These are phyloP conservation scores for Drosophila greeni DNA, from an alignment of 2,888 invertebrate species.

Conservation along the genomic window DNA sequence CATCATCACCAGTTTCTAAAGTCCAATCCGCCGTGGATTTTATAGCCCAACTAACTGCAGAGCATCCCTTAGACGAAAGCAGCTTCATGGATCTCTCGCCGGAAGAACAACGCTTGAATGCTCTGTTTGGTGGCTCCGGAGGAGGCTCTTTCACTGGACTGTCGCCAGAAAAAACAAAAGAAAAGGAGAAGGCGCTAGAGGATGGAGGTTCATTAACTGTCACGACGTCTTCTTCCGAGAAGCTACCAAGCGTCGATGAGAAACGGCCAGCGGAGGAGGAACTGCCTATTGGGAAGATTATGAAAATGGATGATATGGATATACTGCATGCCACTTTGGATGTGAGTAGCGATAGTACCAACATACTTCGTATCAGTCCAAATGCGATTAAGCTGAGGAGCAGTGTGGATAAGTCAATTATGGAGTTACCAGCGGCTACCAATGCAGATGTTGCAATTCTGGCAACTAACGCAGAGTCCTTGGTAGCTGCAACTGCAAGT, in stretches of 20 bases:
- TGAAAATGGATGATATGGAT: conserved; percentile 58
- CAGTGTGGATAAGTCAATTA: not conserved
- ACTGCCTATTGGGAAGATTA: conserved; percentile 60
- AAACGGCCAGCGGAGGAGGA: conserved; percentile 31
- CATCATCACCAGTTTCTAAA: not conserved
- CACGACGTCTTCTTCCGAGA: not conserved
- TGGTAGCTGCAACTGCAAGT: not conserved
- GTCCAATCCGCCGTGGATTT: conserved; percentile 72
- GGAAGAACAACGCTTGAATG: conserved; percentile 69
- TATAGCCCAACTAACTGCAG: conserved; percentile 62
- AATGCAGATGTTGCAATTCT: no score
- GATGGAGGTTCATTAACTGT: not conserved
- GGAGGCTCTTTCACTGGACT: not conserved
- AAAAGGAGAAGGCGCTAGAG: not conserved
- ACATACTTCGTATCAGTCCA: conserved; percentile 62
- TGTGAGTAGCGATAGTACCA: conserved; percentile 47
- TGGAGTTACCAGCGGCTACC: not conserved
- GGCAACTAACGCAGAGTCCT: not conserved
- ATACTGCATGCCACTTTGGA: conserved; percentile 64
- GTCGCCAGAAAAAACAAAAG: not conserved
- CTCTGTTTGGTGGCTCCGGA: conserved; percentile 50
- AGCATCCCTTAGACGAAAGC: conserved; percentile 43
- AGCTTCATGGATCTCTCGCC: conserved; percentile 61
- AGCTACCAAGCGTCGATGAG: not conserved
- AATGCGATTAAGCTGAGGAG: conserved; percentile 49